Conservation (phyloP, 2,888 invertebrate genomes). For the Rhagonycha lutea region DNA sequence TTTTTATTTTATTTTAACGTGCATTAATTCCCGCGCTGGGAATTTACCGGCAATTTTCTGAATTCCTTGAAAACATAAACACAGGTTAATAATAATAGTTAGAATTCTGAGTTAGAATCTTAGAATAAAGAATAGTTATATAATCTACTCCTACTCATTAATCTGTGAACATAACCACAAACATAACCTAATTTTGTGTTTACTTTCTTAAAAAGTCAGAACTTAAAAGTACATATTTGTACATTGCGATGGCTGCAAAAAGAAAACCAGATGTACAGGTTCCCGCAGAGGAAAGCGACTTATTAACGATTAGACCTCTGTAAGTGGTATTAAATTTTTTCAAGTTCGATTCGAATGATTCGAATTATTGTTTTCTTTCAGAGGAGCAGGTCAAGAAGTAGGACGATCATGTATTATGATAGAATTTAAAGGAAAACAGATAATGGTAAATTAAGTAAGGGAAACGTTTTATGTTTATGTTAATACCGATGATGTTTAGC, state of each 20-base stretch:
- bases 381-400: conserved; percentile 98
- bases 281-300: conserved; percentile 91
- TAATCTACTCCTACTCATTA: too few species aligned
- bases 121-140: too few species aligned
- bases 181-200: too few species aligned
- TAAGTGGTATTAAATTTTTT: conserved; percentile 53
- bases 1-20: too few species aligned
- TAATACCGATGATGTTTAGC: conserved; percentile 54
- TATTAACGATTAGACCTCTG: conserved; percentile 88
- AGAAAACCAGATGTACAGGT: conserved; percentile 64
- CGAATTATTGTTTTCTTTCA: conserved; percentile 41
- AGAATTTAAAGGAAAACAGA: conserved; percentile 98
- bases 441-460: conserved; percentile 69
- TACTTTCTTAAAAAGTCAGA: too few species aligned
- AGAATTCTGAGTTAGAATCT: too few species aligned
- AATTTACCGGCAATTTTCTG: too few species aligned
- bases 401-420: conserved; percentile 98
- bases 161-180: too few species aligned
- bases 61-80: too few species aligned
- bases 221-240: background rate
- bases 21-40: too few species aligned
- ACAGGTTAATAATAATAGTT: too few species aligned
- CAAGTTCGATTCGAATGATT: background rate
- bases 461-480: background rate
- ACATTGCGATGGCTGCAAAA: conserved; percentile 54